Evolutionary conservation across 2,888 invertebrate species (phyloP).

Genomic region (Tortrix viridana): DNA sequence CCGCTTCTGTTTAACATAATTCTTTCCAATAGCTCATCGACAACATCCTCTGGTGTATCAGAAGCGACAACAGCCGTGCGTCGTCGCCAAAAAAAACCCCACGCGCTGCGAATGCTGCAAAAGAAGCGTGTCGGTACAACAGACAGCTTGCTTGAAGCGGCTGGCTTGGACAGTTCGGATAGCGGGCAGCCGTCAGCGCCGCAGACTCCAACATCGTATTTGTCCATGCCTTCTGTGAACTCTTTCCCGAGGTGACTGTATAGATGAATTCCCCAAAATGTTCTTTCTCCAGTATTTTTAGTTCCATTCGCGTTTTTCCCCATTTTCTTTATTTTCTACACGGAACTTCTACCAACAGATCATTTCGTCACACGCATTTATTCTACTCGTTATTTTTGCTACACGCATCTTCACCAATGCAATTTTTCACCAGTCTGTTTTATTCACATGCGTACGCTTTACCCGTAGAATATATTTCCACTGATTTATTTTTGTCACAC

Average conservation of each 20-base stretch:
- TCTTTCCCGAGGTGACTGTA: conserved; percentile 93
- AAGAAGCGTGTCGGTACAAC: conserved; percentile 79
- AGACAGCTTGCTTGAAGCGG: conserved; percentile 74
- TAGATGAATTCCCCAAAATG: too few relatives aligned
- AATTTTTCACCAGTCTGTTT: too few relatives aligned
- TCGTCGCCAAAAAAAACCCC: conserved; percentile 72
- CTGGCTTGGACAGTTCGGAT: conserved; percentile 75
- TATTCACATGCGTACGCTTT: too few relatives aligned
- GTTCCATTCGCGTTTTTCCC: too few relatives aligned
- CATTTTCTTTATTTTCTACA: too few relatives aligned
- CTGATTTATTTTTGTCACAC: too few relatives aligned
- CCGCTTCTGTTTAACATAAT: conserved; percentile 9
- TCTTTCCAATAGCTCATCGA: conserved; percentile 61
- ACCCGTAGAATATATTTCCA: too few relatives aligned
- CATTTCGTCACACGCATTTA: too few relatives aligned
- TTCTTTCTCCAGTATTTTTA: too few relatives aligned
- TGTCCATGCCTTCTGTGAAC: conserved; percentile 94
- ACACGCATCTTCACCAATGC: too few relatives aligned
- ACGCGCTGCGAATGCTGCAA: conserved; percentile 74
- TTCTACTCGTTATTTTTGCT: too few relatives aligned
- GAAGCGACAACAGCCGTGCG: conserved; percentile 73
- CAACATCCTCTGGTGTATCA: conserved; percentile 74
- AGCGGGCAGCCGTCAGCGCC: conserved; percentile 74
- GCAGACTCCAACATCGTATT: conserved; percentile 89
- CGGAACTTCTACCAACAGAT: too few relatives aligned